phyloP scores from a whole-genome alignment of 2,797 vertebrate species.

The Argya squamiceps region DNA sequence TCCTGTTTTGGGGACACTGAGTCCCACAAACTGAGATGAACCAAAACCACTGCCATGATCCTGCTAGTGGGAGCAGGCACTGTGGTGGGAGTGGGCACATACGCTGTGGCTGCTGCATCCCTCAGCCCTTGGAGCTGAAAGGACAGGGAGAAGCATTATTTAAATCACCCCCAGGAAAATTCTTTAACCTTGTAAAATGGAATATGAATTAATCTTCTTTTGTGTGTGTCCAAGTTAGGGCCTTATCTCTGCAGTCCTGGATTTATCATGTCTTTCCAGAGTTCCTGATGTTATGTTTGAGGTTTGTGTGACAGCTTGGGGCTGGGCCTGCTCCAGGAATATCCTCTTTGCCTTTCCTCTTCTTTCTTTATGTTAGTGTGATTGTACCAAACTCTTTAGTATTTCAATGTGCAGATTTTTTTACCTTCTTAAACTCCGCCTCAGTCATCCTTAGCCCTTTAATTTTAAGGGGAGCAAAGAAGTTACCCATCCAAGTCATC shows the following conservation, averaged over 20 bases:
- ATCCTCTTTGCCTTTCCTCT: slow-evolving; percentile 14
- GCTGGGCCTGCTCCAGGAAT: slow-evolving; percentile 14
- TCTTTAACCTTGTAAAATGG: background rate
- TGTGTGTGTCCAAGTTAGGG: background rate
- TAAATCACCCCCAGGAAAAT: background rate
- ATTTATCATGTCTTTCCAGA: slow-evolving; percentile 32
- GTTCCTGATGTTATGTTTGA: slow-evolving; percentile 23
- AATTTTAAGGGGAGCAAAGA: background rate
- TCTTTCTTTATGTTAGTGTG: background rate
- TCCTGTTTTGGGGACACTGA: no score
- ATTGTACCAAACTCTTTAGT: background rate
- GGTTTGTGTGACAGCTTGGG: background rate
- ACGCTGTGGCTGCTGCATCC: background rate
- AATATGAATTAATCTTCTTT: background rate
- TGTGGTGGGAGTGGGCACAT: fast-evolving
- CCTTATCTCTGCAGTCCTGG: background rate
- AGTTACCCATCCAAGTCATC: background rate
- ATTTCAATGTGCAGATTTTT: background rate
- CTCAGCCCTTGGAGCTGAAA: background rate
- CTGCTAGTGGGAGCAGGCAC: fast-evolving
- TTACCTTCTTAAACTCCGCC: background rate
- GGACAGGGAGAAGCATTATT: background rate
- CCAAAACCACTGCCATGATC: fast-evolving
- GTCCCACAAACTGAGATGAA: background rate
- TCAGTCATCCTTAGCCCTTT: background rate